phyloP scores from a whole-genome alignment of 2,113 vertebrate species.

The Tetrao urogallus region DNA sequence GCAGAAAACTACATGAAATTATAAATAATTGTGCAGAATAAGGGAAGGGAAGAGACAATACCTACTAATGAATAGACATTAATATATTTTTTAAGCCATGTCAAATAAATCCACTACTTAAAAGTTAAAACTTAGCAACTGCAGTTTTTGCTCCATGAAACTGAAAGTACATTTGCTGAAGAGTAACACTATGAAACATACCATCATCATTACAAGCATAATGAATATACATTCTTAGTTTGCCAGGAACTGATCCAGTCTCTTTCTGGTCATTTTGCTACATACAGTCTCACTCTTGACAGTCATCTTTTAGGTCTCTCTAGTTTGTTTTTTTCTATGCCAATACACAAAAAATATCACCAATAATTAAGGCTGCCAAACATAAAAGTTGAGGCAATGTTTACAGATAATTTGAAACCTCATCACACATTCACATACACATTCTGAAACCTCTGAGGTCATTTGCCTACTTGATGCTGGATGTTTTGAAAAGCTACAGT shows the following conservation, averaged over 20 bases:
- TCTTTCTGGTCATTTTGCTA: constrained; percentile 6
- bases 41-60: not conserved
- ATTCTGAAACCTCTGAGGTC: not conserved
- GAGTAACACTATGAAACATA: constrained; percentile 2
- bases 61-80: not conserved
- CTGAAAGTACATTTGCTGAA: constrained; percentile 4
- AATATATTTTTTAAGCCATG: constrained; percentile 28
- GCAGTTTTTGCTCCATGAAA: constrained; percentile 9
- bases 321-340: too few relatives aligned
- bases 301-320: not conserved
- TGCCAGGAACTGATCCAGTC: not conserved
- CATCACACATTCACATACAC: not conserved
- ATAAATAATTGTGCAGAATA: not conserved
- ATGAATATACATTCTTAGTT: constrained; percentile 7
- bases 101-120: constrained; percentile 32
- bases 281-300: not conserved
- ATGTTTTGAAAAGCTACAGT: not conserved
- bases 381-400: not conserved
- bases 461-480: not conserved
- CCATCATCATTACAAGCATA: not conserved
- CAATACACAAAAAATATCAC: not conserved
- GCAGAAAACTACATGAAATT: constrained; percentile 16
- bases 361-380: not conserved
- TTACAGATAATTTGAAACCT: not conserved
- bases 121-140: constrained; percentile 29